phyloP scores from a whole-genome alignment of 2,888 invertebrate genomes.

The Pollenia griseotomentosa region DNA sequence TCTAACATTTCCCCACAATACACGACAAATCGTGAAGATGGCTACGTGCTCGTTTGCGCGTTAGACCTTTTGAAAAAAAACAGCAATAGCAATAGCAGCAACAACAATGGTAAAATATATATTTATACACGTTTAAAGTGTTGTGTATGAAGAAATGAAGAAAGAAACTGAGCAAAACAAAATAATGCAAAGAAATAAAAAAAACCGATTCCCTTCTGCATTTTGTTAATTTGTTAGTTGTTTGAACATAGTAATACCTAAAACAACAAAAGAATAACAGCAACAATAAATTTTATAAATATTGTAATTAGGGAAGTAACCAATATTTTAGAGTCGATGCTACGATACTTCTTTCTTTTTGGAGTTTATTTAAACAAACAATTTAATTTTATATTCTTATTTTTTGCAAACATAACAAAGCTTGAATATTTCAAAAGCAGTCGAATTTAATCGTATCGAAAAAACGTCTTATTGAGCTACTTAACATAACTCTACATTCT shows the following conservation, averaged over 20 bases:
- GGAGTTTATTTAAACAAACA: too few species aligned
- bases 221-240: not conserved
- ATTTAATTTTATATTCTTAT: too few species aligned
- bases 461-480: too few species aligned
- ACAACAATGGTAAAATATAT: constrained; percentile 19
- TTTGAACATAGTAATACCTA: not conserved
- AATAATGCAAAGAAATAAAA: not conserved
- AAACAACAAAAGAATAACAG: not conserved
- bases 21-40: constrained; percentile 32
- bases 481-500: too few species aligned
- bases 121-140: constrained; percentile 1
- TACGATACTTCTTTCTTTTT: too few species aligned
- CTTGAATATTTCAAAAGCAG: too few species aligned
- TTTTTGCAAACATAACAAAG: too few species aligned
- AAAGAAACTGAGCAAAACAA: not conserved
- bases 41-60: constrained; percentile 68
- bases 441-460: too few species aligned
- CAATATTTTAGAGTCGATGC: too few species aligned
- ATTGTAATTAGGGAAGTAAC: not conserved
- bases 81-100: constrained; percentile 4
- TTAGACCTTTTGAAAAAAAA: constrained; percentile 54
- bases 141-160: constrained; percentile 36
- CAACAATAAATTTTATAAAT: constrained; percentile 44
- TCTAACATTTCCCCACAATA: constrained; percentile 1
- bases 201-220: not conserved